These are phyloP conservation scores for Limosa lapponica DNA, from an alignment of 2,797 vertebrate species.

Conservation along the genomic window DNA sequence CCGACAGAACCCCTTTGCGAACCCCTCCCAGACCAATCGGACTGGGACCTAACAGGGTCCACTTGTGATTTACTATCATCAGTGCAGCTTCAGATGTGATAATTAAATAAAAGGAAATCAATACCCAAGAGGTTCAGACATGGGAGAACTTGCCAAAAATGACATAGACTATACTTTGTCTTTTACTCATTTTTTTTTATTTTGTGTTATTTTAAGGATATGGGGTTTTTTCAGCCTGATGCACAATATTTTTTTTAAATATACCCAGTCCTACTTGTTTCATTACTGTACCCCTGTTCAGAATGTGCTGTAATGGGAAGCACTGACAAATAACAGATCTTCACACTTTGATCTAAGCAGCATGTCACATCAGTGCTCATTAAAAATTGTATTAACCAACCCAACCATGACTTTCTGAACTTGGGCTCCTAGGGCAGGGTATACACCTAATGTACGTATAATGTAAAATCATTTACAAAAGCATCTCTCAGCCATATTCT, in stretches of 20 bases:
- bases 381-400: conserved; percentile 20
- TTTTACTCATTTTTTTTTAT: neutral
- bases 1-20: no score
- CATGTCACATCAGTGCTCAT: conserved; percentile 6
- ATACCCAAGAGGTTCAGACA: neutral
- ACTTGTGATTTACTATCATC: conserved; percentile 31
- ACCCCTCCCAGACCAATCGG: no score
- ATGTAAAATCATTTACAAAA: neutral
- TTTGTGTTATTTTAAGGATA: neutral
- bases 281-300: neutral
- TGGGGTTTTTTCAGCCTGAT: neutral
- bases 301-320: neutral
- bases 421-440: neutral
- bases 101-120: conserved; percentile 8
- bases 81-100: conserved; percentile 24
- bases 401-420: conserved; percentile 36
- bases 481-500: neutral
- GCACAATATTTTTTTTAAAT: neutral
- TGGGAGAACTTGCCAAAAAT: neutral
- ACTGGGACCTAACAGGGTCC: no score
- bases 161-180: neutral
- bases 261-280: neutral
- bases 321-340: conserved; percentile 1
- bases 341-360: conserved; percentile 31
- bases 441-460: neutral